A percentile compares a stretch with the other conserved stretches of the same genome.
Evolutionary conservation across 2,888 invertebrate genomes (phyloP).

Genomic region (Gymnoscelis rufifasciata): DNA sequence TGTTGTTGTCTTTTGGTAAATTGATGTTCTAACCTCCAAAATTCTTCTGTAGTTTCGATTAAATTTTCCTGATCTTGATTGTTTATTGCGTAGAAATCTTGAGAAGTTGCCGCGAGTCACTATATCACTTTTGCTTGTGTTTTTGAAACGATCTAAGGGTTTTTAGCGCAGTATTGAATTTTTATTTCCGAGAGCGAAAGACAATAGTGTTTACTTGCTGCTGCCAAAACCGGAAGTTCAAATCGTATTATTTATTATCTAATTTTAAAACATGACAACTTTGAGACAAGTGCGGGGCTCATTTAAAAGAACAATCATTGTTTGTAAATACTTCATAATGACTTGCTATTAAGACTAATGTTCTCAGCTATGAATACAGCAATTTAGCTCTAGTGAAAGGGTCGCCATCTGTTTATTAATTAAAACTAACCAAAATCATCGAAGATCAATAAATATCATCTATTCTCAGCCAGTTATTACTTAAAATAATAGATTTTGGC

Average conservation of each 20-base stretch:
- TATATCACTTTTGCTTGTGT: too few relatives aligned
- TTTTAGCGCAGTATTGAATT: too few relatives aligned
- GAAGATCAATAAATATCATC: conserved; percentile 51
- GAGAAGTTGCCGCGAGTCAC: too few relatives aligned
- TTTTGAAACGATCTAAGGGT: too few relatives aligned
- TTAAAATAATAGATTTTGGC: too few relatives aligned
- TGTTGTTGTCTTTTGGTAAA: too few relatives aligned
- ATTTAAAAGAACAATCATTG: conserved; percentile 31
- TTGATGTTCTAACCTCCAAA: too few relatives aligned
- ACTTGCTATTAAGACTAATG: conserved; percentile 33
- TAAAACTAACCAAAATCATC: too few relatives aligned
- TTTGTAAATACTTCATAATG: conserved; percentile 31
- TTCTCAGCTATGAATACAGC: conserved; percentile 53
- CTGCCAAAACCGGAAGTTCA: conserved; percentile 13
- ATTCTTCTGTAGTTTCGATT: too few relatives aligned
- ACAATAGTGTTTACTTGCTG: not conserved
- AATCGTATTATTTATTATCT: conserved; percentile 19
- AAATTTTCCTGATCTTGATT: too few relatives aligned
- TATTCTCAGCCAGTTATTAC: conserved; percentile 28
- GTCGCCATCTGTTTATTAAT: conserved; percentile 72
- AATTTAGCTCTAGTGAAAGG: conserved; percentile 70
- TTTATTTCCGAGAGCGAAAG: too few relatives aligned
- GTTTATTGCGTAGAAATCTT: too few relatives aligned
- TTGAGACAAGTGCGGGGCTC: conserved; percentile 20
- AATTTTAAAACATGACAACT: conserved; percentile 21